Base-by-base conservation (phyloP, 2,113 vertebrate genomes). In the Eclectus roratus region DNA sequence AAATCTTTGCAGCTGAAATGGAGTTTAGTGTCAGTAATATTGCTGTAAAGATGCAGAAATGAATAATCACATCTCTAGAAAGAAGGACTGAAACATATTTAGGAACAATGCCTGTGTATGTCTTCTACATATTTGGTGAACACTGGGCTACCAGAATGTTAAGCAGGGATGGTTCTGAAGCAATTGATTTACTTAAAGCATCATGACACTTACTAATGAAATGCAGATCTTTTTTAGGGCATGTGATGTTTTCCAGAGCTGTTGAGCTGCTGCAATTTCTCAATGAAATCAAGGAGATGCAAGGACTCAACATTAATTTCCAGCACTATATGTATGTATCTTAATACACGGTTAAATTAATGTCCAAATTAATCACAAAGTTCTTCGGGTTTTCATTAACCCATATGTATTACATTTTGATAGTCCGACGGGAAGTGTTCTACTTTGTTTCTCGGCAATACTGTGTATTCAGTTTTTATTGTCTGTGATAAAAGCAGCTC, bases 401-500 rank as follows among this genome's bases (percentile, higher is more conserved):
- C 24, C 33, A 1, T 29, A 11, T 21, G 44, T n/a, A 27, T 52
- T 65, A 46, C n/a, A 13, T 73, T 84, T 63, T 44, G 77, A 79
- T 64, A 77, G 72, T 64, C 64, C 23, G 0, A 41, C 1, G 23
- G 56, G 72, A 94, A 94, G 49, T 33, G 49, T 46, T 88, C 47
- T 17, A 19, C 88, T 92, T 81, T 55, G 52, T 88, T 94, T 89
- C 88, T 88, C 7, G 8, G 77, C 52, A 86, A 35, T 81, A 72
- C 31, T 84, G 46, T 50, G 24, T 73, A 28, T 50, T 91, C 76
- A 16, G 65, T 56, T 93, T 93, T 96, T 96, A 91, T 92, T 94
- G 88, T 85, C 60, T 84, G 31, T 81, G 88, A 94, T 96, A 96
- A 96, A 91, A 96, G 60, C 53, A 72, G 72, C 80, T 89, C 80